phyloP scores from a whole-genome alignment of 2,888 invertebrate genomes.

The Psylliodes chrysocephalus region DNA sequence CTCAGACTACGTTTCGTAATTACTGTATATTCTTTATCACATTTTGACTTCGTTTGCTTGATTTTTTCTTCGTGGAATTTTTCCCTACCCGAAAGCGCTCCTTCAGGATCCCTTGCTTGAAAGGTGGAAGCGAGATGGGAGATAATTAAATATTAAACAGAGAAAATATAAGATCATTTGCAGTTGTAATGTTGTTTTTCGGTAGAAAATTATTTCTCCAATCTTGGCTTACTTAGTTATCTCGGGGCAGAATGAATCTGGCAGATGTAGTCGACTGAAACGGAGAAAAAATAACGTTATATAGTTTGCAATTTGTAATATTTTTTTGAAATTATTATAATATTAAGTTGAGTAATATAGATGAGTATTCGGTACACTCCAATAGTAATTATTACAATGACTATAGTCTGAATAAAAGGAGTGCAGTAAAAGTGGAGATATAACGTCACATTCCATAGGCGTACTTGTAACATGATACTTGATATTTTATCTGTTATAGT shows the following conservation, averaged over 20 bases:
- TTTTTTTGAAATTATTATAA: too few relatives aligned
- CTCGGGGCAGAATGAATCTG: slow-evolving; percentile 29
- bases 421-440: too few relatives aligned
- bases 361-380: too few relatives aligned
- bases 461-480: too few relatives aligned
- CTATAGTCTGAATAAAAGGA: too few relatives aligned
- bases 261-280: too few relatives aligned
- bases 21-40: slow-evolving; percentile 62
- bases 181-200: slow-evolving; percentile 45
- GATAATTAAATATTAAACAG: slow-evolving; percentile 50
- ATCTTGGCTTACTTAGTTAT: slow-evolving; percentile 40
- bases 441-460: too few relatives aligned
- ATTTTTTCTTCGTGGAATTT: slow-evolving; percentile 43
- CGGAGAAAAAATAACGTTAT: background rate
- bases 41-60: slow-evolving; percentile 53
- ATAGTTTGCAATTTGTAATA: background rate
- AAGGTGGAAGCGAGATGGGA: slow-evolving; percentile 33
- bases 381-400: too few relatives aligned
- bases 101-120: slow-evolving; percentile 15
- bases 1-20: slow-evolving; percentile 51
- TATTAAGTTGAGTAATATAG: too few relatives aligned
- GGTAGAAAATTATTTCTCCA: slow-evolving; percentile 40
- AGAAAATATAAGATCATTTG: slow-evolving; percentile 48
- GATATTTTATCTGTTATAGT: too few relatives aligned
- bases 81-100: slow-evolving; percentile 40